Percentiles rank a stretch among this genome's conserved stretches.
phyloP scores from a whole-genome alignment of 2,797 vertebrate genomes.

The Rhinichthys osculus region DNA sequence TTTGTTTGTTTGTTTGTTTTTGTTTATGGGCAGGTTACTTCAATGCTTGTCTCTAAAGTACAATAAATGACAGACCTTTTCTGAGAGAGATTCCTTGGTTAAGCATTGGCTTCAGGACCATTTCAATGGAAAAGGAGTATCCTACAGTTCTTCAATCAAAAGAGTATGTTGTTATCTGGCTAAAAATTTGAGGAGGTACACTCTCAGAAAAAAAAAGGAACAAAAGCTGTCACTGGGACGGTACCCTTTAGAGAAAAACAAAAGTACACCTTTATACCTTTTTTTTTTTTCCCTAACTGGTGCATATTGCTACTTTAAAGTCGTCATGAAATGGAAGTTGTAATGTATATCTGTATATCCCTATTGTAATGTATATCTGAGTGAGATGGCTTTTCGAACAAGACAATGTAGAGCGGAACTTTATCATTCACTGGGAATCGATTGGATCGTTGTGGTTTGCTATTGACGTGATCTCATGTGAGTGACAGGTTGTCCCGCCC shows the following conservation, averaged over 20 bases:
- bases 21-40: neutral
- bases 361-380: neutral
- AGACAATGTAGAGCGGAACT: neutral
- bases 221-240: neutral
- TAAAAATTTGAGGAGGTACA: neutral
- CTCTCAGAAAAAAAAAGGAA: too few species aligned
- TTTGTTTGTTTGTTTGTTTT: neutral
- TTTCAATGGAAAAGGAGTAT: neutral
- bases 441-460: neutral
- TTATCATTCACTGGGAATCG: neutral
- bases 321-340: neutral
- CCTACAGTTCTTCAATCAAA: neutral
- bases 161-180: neutral
- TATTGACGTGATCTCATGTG: neutral
- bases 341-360: neutral
- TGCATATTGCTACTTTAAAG: neutral
- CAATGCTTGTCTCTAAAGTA: neutral
- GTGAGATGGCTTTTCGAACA: neutral
- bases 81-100: neutral
- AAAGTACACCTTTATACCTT: neutral
- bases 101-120: neutral
- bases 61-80: neutral
- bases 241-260: neutral
- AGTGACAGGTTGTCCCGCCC: neutral
- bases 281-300: neutral